A percentile compares a stretch with the other conserved stretches of the same genome.
phyloP scores from a whole-genome alignment of 2,888 invertebrate species.

The Cloeon dipterum region DNA sequence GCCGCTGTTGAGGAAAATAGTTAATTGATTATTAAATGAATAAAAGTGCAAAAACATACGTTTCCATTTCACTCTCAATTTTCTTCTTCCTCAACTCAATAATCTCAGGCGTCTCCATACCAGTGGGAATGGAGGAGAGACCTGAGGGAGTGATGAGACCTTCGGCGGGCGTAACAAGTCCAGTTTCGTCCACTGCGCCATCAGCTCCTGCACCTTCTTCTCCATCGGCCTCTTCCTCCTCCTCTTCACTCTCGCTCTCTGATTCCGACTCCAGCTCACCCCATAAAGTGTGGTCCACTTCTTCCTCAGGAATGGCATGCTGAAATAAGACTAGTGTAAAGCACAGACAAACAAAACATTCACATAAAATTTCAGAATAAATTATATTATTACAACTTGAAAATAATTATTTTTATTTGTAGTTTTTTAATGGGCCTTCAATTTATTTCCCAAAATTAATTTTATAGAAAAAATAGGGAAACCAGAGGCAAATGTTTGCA shows the following conservation, averaged over 20 bases:
- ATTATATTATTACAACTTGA: too few species aligned
- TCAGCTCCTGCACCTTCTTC: slow-evolving; percentile 27
- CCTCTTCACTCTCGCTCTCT: slow-evolving; percentile 46
- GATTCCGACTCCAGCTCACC: slow-evolving; percentile 90
- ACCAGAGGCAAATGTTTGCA: too few species aligned
- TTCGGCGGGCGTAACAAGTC: slow-evolving; percentile 80
- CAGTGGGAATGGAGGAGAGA: slow-evolving; percentile 70
- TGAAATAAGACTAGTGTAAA: slow-evolving; percentile 11
- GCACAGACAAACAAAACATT: not conserved
- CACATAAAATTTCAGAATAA: too few species aligned
- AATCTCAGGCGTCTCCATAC: slow-evolving; percentile 95
- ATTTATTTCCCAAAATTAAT: too few species aligned
- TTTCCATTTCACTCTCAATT: slow-evolving; percentile 88
- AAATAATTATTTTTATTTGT: too few species aligned
- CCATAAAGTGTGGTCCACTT: slow-evolving; percentile 87
- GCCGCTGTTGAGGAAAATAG: slow-evolving; percentile 33
- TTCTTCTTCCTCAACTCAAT: slow-evolving; percentile 95
- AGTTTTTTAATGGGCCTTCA: too few species aligned
- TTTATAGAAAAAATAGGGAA: too few species aligned
- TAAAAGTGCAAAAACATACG: slow-evolving; percentile 25
- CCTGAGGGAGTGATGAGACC: slow-evolving; percentile 90
- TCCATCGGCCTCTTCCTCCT: slow-evolving; percentile 27
- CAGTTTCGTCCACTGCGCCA: slow-evolving; percentile 37
- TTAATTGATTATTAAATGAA: slow-evolving; percentile 1
- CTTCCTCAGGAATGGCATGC: slow-evolving; percentile 52